Conservation (phyloP, 2,113 vertebrate species). For the Melanocharis versteri region DNA sequence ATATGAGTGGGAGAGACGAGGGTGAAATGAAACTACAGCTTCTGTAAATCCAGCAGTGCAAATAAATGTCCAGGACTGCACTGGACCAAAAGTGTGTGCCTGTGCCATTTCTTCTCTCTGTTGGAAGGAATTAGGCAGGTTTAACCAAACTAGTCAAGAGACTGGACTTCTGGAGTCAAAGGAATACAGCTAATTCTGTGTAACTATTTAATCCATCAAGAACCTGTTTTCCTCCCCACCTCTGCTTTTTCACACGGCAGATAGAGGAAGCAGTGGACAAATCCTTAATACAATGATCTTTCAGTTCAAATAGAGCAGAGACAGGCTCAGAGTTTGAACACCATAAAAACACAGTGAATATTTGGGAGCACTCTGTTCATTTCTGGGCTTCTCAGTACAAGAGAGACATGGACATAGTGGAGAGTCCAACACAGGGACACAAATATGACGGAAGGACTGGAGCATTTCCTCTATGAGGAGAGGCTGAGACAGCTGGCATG, state of each 20-base stretch:
- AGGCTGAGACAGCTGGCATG: neutral
- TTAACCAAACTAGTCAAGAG: neutral
- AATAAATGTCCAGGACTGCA: neutral
- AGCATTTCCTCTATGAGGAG: neutral
- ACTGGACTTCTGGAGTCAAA: neutral
- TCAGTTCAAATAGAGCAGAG: neutral
- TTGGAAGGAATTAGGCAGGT: neutral
- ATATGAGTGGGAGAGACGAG: neutral
- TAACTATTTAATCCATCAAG: neutral
- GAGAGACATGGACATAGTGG: neutral
- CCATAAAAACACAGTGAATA: neutral
- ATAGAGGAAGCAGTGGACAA: neutral
- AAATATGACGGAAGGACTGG: neutral
- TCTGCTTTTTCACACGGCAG: neutral
- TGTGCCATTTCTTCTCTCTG: neutral
- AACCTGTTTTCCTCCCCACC: neutral
- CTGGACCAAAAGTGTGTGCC: neutral
- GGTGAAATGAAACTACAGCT: neutral
- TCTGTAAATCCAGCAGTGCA: neutral
- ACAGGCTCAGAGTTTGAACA: neutral
- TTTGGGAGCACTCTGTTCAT: neutral
- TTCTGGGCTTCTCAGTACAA: neutral
- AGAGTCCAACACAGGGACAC: neutral
- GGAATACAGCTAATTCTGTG: neutral
- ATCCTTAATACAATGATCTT: neutral